Evolutionary conservation across 30 jellyfish, hydroid and myxozoan species (phyloP).

Genomic region (Aurelia aurita): DNA sequence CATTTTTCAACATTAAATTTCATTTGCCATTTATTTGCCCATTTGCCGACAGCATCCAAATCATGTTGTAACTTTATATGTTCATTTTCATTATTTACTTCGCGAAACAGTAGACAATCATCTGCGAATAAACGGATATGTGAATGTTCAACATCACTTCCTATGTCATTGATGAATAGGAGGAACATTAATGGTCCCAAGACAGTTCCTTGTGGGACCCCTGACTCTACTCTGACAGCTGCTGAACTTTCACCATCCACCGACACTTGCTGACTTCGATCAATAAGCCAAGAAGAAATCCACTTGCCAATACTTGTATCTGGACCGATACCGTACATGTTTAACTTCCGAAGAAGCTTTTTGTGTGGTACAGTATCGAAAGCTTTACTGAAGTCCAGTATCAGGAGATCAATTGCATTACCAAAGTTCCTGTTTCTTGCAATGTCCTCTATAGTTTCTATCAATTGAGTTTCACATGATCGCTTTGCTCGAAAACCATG

Average conservation of each 20-base stretch:
- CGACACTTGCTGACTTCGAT: conserved; percentile 11
- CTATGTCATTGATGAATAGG: conserved; percentile 43
- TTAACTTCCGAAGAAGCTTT: too few relatives aligned
- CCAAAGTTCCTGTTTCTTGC: conserved; percentile 33
- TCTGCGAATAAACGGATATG: conserved; percentile 56
- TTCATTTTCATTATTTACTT: conserved; percentile 49
- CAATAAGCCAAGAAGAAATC: conserved; percentile 19
- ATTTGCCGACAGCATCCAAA: conserved; percentile 49
- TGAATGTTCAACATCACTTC: conserved; percentile 33
- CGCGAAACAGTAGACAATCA: conserved; percentile 50
- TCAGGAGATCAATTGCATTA: conserved; percentile 32
- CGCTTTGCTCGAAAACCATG: conserved; percentile 61
- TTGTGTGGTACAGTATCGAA: too few relatives aligned
- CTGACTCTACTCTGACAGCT: conserved; percentile 44
- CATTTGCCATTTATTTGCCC: conserved; percentile 59
- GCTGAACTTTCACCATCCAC: conserved; percentile 42
- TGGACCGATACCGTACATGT: conserved; percentile 42
- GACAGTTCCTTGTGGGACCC: conserved; percentile 70
- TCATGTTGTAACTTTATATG: conserved; percentile 40
- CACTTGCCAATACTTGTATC: conserved; percentile 36
- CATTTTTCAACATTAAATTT: conserved; percentile 24
- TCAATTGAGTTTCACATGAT: conserved; percentile 66
- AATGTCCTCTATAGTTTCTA: conserved; percentile 53
- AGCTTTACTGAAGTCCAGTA: conserved; percentile 60
- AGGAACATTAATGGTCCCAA: conserved; percentile 51